A percentile compares a stretch with the other conserved stretches of the same genome.
Evolutionary conservation across 1,140 invertebrate genomes (phyloP).

Genomic region (Drosophila paulistorum): DNA sequence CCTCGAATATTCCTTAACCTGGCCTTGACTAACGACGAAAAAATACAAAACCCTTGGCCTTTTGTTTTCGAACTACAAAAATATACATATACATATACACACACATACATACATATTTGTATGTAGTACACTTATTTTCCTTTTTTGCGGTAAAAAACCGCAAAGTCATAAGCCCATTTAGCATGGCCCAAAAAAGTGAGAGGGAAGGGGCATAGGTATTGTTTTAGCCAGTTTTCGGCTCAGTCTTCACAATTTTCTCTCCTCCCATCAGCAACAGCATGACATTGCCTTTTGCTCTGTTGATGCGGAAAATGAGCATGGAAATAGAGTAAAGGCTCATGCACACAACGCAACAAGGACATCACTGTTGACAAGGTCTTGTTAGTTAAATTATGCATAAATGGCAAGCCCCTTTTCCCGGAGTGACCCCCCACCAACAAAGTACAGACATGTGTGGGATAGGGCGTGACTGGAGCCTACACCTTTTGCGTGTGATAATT

Average conservation of each 20-base stretch:
- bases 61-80: conserved; percentile 49
- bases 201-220: conserved; percentile 30
- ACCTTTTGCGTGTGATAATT: conserved; percentile 53
- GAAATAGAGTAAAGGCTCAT: conserved; percentile 55
- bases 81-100: conserved; percentile 21
- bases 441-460: conserved; percentile 21
- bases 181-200: conserved; percentile 19
- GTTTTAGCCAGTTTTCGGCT: conserved; percentile 49
- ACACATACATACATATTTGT: background rate
- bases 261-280: conserved; percentile 28
- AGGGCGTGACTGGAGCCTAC: conserved; percentile 31
- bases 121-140: background rate
- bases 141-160: conserved; percentile 55
- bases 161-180: conserved; percentile 79
- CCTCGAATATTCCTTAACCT: conserved; percentile 36
- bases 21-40: conserved; percentile 56
- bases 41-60: conserved; percentile 53
- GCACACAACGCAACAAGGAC: conserved; percentile 53
- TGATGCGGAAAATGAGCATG: conserved; percentile 78
- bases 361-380: conserved; percentile 61
- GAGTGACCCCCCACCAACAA: background rate
- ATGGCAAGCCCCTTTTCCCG: conserved; percentile 43
- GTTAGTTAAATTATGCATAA: conserved; percentile 80
- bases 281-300: conserved; percentile 69
- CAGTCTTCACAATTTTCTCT: conserved; percentile 12